These are phyloP conservation scores for Helogale parvula DNA, from an alignment of 2,113 vertebrate species.

Conservation along the genomic window DNA sequence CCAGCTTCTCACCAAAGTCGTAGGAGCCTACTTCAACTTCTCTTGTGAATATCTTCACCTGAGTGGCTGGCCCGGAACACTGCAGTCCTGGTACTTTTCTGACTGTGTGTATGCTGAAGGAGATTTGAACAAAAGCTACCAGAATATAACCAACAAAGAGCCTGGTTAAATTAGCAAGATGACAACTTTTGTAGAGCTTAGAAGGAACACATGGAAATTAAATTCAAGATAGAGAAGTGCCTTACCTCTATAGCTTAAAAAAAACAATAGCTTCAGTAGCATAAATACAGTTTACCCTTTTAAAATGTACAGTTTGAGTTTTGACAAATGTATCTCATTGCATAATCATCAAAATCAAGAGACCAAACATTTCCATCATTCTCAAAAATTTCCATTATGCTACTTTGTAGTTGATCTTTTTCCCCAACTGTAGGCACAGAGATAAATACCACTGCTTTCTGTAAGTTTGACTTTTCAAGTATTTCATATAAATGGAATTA, in stretches of 20 bases:
- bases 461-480: not conserved
- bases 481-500: not conserved
- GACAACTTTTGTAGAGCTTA: not conserved
- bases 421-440: not conserved
- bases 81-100: not conserved
- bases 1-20: not conserved
- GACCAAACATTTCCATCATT: not conserved
- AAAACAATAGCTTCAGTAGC: slow-evolving; percentile 1
- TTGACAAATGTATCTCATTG: not conserved
- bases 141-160: not conserved
- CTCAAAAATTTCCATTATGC: not conserved
- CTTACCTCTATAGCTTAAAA: not conserved
- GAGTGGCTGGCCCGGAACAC: not conserved
- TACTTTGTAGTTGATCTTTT: not conserved
- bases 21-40: not conserved
- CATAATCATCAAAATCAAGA: not conserved
- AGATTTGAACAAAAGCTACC: slow-evolving; percentile 32
- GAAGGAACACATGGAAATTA: not conserved
- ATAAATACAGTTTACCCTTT: not conserved
- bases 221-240: not conserved
- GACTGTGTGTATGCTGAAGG: not conserved
- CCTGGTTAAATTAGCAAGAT: not conserved
- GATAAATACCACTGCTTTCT: not conserved
- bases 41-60: not conserved
- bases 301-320: not conserved